Base-by-base conservation (phyloP, 2,113 vertebrate species). In the Dasypus novemcinctus region DNA sequence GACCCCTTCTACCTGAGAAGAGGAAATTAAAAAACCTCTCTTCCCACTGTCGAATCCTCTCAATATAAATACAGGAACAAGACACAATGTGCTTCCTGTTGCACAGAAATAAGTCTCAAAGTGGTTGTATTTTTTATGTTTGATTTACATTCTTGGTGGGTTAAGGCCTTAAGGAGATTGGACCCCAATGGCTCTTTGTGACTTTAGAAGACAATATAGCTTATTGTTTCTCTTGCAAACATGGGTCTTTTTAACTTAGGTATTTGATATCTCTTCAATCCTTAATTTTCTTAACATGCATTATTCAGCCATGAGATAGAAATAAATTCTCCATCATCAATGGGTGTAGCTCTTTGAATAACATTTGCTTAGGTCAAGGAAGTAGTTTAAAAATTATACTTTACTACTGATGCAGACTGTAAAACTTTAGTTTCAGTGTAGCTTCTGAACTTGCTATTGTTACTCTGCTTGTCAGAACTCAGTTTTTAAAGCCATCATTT, bases 331-430 rank as follows among this genome's bases (percentile, higher is more conserved):
- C 17, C 25, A 95, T 91, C 43, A 36, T 78, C 68, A 88, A 43
- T 78, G 57, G 63, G 27, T 82, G 36, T 90, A 92, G 57, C 63
- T 29, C 21, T 92, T 90, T 71, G 72, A 92, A 90, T 85, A 82
- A 90, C 29, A 82, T 81, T 94, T 97, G 27, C 59, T 92, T 90
- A 95, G 87, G 80, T 79, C 57, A 87, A 94, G 81, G 33, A 97
- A 54, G 57, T 90, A 78, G 57, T 84, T 96, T 78, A 46, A 78
- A 91, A 92, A 95, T 95, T 79, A 31, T 79, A 43, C 75, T 85
- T 88, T 92, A 78, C 29, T 85, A 31, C 21, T 31, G 33, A 88
- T 27, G 27, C 21, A 90, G n/a, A 93, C 27, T 87, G 13, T 87
- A 96, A 69, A 66, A 88, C 41, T 52, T 95, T 66, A 85, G 27